These are phyloP conservation scores for Theristicus caerulescens DNA, from an alignment of 2,113 vertebrate species.

Conservation along the genomic window DNA sequence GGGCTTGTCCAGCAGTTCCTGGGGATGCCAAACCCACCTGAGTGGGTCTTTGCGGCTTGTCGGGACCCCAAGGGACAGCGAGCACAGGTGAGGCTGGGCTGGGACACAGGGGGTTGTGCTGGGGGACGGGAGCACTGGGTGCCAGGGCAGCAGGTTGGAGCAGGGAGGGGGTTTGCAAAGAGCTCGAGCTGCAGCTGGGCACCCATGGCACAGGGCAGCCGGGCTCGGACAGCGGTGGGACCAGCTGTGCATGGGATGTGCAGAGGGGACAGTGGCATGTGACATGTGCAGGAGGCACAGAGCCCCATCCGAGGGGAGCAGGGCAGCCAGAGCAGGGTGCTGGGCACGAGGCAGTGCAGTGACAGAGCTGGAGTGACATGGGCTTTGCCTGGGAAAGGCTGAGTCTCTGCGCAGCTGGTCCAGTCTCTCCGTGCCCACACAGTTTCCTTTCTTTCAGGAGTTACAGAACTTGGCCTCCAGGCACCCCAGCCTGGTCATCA, in stretches of 20 bases:
- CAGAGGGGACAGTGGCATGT: fast-evolving
- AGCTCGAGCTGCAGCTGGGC: not conserved
- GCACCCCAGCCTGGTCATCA: not conserved
- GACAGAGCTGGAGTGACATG: fast-evolving
- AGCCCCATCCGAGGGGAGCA: fast-evolving
- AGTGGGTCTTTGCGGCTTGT: constrained; percentile 53
- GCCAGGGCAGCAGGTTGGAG: not conserved
- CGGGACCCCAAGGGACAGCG: constrained; percentile 33
- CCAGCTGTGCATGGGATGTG: not conserved
- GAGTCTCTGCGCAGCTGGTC: not conserved
- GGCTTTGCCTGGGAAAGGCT: not conserved
- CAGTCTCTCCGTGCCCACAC: fast-evolving
- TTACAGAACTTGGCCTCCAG: constrained; percentile 7
- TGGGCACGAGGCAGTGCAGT: not conserved
- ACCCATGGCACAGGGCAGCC: not conserved
- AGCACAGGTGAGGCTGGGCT: constrained; percentile 30
- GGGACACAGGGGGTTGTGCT: not conserved
- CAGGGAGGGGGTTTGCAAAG: not conserved
- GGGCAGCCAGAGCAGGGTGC: not conserved
- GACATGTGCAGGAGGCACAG: fast-evolving
- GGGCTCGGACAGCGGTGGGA: fast-evolving
- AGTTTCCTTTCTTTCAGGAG: not conserved
- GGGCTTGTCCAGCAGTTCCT: constrained; percentile 20
- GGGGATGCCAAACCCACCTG: not conserved
- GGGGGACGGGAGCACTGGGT: fast-evolving